Conservation (phyloP, 2,113 vertebrate genomes). For the Colinus virginianus region DNA sequence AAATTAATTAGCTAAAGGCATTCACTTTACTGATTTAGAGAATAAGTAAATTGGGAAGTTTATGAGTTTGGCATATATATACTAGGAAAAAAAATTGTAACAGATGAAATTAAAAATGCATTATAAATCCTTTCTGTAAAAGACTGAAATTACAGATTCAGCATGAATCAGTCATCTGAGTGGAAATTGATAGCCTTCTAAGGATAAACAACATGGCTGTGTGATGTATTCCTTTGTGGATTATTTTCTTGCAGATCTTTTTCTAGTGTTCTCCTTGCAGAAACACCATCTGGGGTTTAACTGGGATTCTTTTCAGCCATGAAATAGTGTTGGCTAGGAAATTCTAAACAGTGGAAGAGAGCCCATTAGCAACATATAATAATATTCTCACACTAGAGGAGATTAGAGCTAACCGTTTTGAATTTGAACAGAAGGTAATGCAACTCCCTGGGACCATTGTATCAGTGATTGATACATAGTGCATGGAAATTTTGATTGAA, state of each 20-base stretch:
- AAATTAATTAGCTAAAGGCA: neutral
- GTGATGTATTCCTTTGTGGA: neutral
- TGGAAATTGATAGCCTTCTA: slow-evolving; percentile 1
- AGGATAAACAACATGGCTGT: neutral
- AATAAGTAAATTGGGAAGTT: neutral
- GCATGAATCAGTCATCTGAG: neutral
- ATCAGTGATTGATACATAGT: neutral
- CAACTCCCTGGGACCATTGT: neutral
- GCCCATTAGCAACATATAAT: neutral
- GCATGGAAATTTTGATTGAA: neutral
- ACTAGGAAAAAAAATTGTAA: neutral
- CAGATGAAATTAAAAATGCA: slow-evolving; percentile 8
- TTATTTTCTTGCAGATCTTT: slow-evolving; percentile 42
- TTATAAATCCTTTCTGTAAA: neutral
- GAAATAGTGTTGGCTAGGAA: neutral
- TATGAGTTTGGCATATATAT: neutral
- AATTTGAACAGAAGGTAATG: neutral
- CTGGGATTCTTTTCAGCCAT: neutral
- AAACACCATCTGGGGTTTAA: slow-evolving; percentile 33
- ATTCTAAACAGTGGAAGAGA: neutral
- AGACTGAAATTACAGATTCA: slow-evolving; percentile 14
- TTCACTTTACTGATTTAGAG: neutral
- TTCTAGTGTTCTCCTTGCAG: neutral
- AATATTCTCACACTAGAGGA: neutral
- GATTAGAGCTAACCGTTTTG: neutral